Conservation (phyloP, 1,140 invertebrate genomes). For the Drosophila auraria region DNA sequence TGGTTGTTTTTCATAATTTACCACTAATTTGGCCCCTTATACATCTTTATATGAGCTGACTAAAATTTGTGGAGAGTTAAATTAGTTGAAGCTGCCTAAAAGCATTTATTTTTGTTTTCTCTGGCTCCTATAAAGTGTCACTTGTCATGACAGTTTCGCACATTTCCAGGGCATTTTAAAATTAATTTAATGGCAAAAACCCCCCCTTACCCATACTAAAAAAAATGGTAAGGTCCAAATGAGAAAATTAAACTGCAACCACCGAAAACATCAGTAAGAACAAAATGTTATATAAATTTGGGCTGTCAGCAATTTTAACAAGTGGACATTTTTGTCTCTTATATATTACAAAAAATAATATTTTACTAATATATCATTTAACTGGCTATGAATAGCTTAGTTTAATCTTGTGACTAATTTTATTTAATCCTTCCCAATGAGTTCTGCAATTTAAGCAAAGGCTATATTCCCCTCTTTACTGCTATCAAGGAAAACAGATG, state of each 20-base stretch:
- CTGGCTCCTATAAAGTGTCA: conserved; percentile 21
- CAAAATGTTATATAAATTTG: conserved; percentile 17
- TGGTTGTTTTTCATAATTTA: background rate
- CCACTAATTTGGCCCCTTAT: conserved; percentile 14
- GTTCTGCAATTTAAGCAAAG: too few relatives aligned
- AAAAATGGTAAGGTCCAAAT: conserved; percentile 20
- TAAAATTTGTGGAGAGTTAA: background rate
- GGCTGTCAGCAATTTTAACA: conserved; percentile 35
- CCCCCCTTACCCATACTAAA: conserved; percentile 1
- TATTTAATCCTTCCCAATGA: background rate
- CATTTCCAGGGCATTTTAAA: conserved; percentile 38
- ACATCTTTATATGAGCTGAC: background rate
- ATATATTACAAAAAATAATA: background rate
- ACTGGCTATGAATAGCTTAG: too few relatives aligned
- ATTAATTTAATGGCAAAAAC: conserved; percentile 56
- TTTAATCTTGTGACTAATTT: background rate
- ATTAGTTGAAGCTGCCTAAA: conserved; percentile 12
- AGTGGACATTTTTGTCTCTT: background rate
- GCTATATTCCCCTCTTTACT: background rate
- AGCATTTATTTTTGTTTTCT: conserved; percentile 13
- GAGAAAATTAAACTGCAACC: conserved; percentile 41
- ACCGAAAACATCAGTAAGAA: conserved; percentile 1
- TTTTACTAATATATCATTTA: too few relatives aligned
- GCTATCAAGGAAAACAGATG: background rate
- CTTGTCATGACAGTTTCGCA: conserved; percentile 25